Evolutionary conservation across 1,140 invertebrate species (phyloP), one percentile per base, ranked within the genome.

Genomic region (Bombus superbus): DNA sequence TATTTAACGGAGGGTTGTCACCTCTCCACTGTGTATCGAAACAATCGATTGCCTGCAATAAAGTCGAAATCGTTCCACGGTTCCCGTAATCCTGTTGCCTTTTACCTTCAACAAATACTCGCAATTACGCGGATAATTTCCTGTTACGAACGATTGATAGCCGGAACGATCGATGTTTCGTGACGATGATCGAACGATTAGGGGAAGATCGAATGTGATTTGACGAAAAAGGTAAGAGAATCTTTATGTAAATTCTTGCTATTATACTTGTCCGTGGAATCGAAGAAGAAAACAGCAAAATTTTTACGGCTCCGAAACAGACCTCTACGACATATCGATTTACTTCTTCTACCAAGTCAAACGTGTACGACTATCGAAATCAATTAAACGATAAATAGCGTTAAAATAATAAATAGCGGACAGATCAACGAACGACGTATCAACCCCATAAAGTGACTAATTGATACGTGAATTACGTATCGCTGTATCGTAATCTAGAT

Each of bases 11-110:
- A 66, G 59, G 22, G 57, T 44, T 40, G 47, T 86, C 81, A 77
- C 53, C 42, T 35, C 57, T 79, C 73, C 32, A 81, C 81, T 86
- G 81, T 89, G 85, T 90, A 87, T 89, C 85, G 75, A 84, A 90
- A 89, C 85, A 89, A 89, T 87, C 88, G 81, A 89, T 84, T 89
- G 76, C 84, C 80, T 87, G 81, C 88, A 89, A 89, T 90, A 90
- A 89, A 90, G 78, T 89, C 79, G 53, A 76, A 75, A 83, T 89
- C 88, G 77, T 81, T 88, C 68, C 83, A 81, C 69, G 78, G 62
- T 89, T 72, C 77, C 83, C 68, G 40, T 79, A 85, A 79, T 72
- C 77, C 76, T 10, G 15, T 1, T 62, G 76, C 47, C 38, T 84
- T 84, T 72, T 71, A 32, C 66, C 40, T 44, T 62, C 35, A 2